Percentiles rank a stretch among this genome's conserved stretches.
Evolutionary conservation across 1,140 invertebrate species (phyloP).

Genomic region (Leptinotarsa lineolata): DNA sequence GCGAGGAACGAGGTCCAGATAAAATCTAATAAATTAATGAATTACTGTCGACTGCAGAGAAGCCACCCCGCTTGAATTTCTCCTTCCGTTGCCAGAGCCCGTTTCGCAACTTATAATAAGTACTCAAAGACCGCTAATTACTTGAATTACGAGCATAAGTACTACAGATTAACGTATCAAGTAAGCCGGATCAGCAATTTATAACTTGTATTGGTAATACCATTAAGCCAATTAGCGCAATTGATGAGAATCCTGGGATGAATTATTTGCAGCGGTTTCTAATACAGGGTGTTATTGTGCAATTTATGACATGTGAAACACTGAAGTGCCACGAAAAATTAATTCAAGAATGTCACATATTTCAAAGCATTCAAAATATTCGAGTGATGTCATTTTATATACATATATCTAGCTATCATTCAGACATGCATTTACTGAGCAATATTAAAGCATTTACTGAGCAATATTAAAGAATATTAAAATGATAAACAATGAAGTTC

Average conservation of each 20-base stretch:
- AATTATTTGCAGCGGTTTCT: too few relatives aligned
- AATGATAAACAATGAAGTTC: too few relatives aligned
- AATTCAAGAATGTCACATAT: too few relatives aligned
- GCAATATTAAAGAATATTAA: too few relatives aligned
- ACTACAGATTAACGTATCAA: not conserved
- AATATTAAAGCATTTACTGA: too few relatives aligned
- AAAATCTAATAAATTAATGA: slow-evolving; percentile 6
- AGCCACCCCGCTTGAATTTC: not conserved
- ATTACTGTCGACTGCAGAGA: not conserved
- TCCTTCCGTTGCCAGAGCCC: not conserved
- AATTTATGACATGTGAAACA: too few relatives aligned
- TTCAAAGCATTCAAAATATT: too few relatives aligned
- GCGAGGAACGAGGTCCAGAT: not conserved
- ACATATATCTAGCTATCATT: too few relatives aligned
- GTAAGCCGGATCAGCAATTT: not conserved
- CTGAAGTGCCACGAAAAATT: too few relatives aligned
- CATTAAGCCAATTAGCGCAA: not conserved
- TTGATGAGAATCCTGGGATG: not conserved
- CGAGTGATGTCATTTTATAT: too few relatives aligned
- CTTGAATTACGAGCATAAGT: slow-evolving; percentile 3
- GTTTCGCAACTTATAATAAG: slow-evolving; percentile 1
- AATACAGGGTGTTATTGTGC: too few relatives aligned
- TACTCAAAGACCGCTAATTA: not conserved
- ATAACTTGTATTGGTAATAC: not conserved
- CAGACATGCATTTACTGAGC: too few relatives aligned